Evolutionary conservation across 2,797 vertebrate genomes (phyloP).

Genomic region (Rachycentron canadum): DNA sequence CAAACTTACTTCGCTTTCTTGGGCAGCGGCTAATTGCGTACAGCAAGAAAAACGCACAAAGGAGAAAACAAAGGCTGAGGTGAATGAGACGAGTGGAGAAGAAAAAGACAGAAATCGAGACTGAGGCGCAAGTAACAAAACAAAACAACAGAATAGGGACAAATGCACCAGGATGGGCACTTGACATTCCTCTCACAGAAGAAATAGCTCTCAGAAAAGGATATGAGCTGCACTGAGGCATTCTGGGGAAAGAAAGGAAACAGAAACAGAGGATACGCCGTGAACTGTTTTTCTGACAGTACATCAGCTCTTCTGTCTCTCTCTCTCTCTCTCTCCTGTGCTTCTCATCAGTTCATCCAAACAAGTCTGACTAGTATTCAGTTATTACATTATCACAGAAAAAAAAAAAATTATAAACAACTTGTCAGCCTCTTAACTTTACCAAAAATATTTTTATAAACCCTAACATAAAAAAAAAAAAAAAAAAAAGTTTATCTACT

Average conservation of each 20-base stretch:
- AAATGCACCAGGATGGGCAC: conserved; percentile 73
- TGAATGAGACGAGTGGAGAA: not conserved
- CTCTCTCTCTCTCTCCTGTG: not conserved
- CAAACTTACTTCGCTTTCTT: conserved; percentile 48
- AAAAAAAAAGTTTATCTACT: not conserved
- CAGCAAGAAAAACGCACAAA: conserved; percentile 2
- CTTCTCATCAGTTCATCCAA: conserved; percentile 8
- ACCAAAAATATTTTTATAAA: not conserved
- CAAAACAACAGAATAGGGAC: conserved; percentile 58
- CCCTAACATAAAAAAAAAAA: not conserved
- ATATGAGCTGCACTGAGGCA: conserved; percentile 71
- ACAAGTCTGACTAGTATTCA: conserved; percentile 22
- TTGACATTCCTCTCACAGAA: conserved; percentile 85
- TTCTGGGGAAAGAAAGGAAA: conserved; percentile 66
- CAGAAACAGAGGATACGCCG: conserved; percentile 50
- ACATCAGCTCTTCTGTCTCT: conserved; percentile 44
- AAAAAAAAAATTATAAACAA: not conserved
- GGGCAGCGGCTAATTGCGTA: conserved; percentile 16
- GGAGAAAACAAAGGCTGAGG: conserved; percentile 32
- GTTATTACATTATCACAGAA: conserved; percentile 23
- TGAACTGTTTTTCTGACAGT: conserved; percentile 38
- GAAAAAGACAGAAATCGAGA: conserved; percentile 42
- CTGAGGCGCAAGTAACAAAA: conserved; percentile 59
- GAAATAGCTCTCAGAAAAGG: conserved; percentile 78
- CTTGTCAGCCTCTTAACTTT: conserved; percentile 24